phyloP scores from a whole-genome alignment of 1,140 invertebrate genomes.

The Eueides isabella region DNA sequence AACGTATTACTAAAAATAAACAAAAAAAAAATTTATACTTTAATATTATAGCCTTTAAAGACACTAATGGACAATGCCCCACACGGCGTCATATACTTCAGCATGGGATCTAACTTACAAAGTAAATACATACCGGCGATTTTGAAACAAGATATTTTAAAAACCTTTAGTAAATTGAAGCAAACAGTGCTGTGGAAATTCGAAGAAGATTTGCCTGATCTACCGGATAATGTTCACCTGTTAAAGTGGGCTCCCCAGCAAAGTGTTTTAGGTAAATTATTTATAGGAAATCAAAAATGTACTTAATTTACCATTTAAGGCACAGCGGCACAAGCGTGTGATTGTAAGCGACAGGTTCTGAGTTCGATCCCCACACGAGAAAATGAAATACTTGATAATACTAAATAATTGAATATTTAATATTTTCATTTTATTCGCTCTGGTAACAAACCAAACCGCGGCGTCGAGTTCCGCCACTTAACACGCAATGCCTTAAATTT shows the following conservation, averaged over 20 bases:
- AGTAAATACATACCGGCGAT: slow-evolving; percentile 58
- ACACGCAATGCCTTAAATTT: too few species aligned
- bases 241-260: slow-evolving; percentile 47
- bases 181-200: slow-evolving; percentile 50
- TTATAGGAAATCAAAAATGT: too few species aligned
- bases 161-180: slow-evolving; percentile 49
- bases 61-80: slow-evolving; percentile 76
- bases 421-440: too few species aligned
- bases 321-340: too few species aligned
- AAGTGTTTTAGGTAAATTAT: slow-evolving; percentile 45
- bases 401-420: too few species aligned
- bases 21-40: slow-evolving; percentile 12
- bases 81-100: slow-evolving; percentile 85
- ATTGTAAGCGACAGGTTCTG: too few species aligned
- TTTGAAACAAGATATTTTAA: slow-evolving; percentile 45
- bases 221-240: slow-evolving; percentile 43
- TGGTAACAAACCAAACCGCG: too few species aligned
- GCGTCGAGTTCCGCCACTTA: too few species aligned
- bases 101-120: slow-evolving; percentile 84
- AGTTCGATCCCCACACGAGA: too few species aligned
- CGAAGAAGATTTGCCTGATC: slow-evolving; percentile 36
- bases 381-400: too few species aligned
- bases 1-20: too few species aligned
- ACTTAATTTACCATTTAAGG: too few species aligned
- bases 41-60: slow-evolving; percentile 35